phyloP scores from a whole-genome alignment of 2,797 vertebrate species.

The Hephaestus fuliginosus region DNA sequence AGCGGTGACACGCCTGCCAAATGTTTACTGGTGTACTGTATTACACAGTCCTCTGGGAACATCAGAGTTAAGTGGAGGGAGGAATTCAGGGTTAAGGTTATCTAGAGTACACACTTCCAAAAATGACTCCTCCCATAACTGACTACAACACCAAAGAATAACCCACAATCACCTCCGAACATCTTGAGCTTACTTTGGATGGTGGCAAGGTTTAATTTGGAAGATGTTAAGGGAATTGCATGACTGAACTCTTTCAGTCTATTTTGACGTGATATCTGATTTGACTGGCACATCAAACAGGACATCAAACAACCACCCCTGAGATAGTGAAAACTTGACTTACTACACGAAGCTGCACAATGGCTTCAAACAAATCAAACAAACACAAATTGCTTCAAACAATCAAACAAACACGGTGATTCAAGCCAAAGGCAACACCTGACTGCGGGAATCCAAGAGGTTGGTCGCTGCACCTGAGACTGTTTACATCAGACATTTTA shows the following conservation, averaged over 20 bases:
- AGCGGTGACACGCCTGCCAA: constrained; percentile 46
- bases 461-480: constrained; percentile 24
- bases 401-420: constrained; percentile 32
- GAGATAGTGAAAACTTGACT: constrained; percentile 2
- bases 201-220: background rate
- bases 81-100: constrained; percentile 17
- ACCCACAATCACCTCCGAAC: background rate
- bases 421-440: constrained; percentile 35
- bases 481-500: constrained; percentile 30
- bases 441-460: constrained; percentile 22
- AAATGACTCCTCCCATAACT: background rate
- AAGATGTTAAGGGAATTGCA: background rate
- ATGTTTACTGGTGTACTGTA: constrained; percentile 42
- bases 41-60: constrained; percentile 48
- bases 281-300: constrained; percentile 28
- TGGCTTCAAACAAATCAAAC: constrained; percentile 20
- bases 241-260: constrained; percentile 3
- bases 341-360: constrained; percentile 15
- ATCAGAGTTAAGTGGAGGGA: constrained; percentile 29
- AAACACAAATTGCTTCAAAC: background rate
- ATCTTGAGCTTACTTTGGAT: background rate
- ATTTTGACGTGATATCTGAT: constrained; percentile 31
- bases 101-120: constrained; percentile 6
- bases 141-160: background rate
- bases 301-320: background rate